Percentiles rank a stretch among this genome's conserved stretches.
Evolutionary conservation across 2,888 invertebrate species (phyloP).

Genomic region (Oegoconia quadripuncta): DNA sequence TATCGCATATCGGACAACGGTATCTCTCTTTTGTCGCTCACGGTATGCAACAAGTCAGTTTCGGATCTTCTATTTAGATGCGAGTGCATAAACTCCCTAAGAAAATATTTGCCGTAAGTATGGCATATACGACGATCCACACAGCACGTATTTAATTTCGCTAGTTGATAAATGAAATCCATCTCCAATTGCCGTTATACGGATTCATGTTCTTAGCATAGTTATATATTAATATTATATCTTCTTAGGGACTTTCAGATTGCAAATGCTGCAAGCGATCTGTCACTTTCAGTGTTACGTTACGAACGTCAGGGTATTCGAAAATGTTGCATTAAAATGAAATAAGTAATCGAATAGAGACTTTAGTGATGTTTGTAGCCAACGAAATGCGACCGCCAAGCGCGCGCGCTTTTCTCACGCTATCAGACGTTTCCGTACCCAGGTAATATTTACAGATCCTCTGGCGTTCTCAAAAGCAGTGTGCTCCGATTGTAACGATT

Average conservation of each 20-base stretch:
- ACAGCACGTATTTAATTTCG: constrained; percentile 45
- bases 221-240: constrained; percentile 35
- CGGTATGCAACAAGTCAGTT: constrained; percentile 35
- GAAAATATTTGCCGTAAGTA: constrained; percentile 64
- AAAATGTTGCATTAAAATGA: constrained; percentile 47
- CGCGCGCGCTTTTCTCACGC: constrained; percentile 48
- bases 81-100: constrained; percentile 49
- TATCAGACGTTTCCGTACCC: constrained; percentile 42
- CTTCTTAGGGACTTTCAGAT: constrained; percentile 26
- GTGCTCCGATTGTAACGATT: constrained; percentile 48
- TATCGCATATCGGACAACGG: constrained; percentile 47
- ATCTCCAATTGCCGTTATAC: constrained; percentile 41
- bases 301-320: constrained; percentile 36
- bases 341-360: constrained; percentile 37
- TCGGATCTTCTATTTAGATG: constrained; percentile 43
- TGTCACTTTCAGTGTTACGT: constrained; percentile 51
- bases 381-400: constrained; percentile 53
- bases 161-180: constrained; percentile 50
- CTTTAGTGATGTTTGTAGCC: constrained; percentile 34
- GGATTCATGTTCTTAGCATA: constrained; percentile 35
- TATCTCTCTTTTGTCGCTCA: constrained; percentile 49
- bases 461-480: constrained; percentile 10
- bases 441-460: constrained; percentile 30
- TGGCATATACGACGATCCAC: constrained; percentile 50
- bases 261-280: constrained; percentile 43